Percentiles rank a stretch among this genome's conserved stretches.
phyloP scores from a whole-genome alignment of 1,140 invertebrate genomes.

The Calliopsis andreniformis region DNA sequence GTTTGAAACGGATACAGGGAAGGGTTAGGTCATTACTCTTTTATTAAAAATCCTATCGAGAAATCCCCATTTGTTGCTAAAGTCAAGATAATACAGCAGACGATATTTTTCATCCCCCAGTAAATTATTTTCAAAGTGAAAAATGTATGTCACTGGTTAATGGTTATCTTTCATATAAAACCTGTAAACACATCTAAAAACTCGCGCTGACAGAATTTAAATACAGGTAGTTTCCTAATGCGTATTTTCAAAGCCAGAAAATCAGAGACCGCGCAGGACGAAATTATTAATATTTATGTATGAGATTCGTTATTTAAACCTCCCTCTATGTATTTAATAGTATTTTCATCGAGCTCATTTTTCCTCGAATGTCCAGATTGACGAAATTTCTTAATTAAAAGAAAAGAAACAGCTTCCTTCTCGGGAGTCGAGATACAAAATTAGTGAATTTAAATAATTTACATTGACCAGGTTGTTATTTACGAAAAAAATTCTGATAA shows the following conservation, averaged over 20 bases:
- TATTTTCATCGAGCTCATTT: background rate
- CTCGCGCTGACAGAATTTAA: no score
- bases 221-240: background rate
- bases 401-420: background rate
- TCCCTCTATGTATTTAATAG: background rate
- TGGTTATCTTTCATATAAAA: no score
- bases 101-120: no score
- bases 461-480: no score
- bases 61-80: no score
- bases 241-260: background rate
- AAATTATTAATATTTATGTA: slow-evolving; percentile 12
- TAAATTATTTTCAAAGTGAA: no score
- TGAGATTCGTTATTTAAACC: background rate
- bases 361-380: background rate
- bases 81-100: no score
- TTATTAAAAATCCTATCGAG: no score
- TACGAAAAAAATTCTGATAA: slow-evolving; percentile 7
- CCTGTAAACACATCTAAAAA: no score
- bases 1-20: no score
- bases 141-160: no score
- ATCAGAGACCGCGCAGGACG: background rate
- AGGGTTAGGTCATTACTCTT: no score
- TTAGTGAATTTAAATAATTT: background rate
- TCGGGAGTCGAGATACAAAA: background rate
- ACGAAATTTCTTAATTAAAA: background rate